phyloP scores from a whole-genome alignment of 2,888 invertebrate species.

The Drosophila niveifrons region DNA sequence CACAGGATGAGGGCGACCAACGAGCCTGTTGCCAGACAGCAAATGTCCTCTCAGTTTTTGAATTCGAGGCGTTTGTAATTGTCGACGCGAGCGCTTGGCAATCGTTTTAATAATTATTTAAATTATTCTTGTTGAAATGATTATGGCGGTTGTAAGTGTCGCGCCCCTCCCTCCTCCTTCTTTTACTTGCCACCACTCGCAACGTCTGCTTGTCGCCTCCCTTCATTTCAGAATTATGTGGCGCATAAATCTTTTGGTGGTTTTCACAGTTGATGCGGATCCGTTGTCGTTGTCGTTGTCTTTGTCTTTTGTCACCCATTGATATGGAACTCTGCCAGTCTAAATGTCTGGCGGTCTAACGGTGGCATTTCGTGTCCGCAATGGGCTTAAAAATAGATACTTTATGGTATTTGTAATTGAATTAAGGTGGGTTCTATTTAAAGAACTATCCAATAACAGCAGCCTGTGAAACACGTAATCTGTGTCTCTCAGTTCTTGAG shows the following conservation, averaged over 20 bases:
- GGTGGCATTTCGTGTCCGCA: neutral
- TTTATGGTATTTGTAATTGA: slow-evolving; percentile 3
- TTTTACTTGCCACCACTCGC: neutral
- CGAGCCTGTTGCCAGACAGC: slow-evolving; percentile 61
- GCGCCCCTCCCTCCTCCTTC: slow-evolving; percentile 41
- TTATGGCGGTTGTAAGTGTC: slow-evolving; percentile 79
- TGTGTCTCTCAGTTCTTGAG: neutral
- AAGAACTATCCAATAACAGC: neutral
- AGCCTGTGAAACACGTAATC: neutral
- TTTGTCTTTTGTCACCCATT: slow-evolving; percentile 10
- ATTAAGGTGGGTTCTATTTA: slow-evolving; percentile 7
- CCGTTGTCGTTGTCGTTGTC: slow-evolving; percentile 21
- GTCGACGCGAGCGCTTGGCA: slow-evolving; percentile 72
- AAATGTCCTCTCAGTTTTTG: slow-evolving; percentile 37
- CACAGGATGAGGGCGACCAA: slow-evolving; percentile 15
- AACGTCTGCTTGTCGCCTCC: slow-evolving; percentile 16
- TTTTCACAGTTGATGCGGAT: slow-evolving; percentile 68
- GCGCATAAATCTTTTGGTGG: slow-evolving; percentile 82
- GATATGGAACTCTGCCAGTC: slow-evolving; percentile 3
- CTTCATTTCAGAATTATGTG: slow-evolving; percentile 66
- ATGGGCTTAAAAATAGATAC: slow-evolving; percentile 23
- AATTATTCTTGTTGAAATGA: slow-evolving; percentile 83
- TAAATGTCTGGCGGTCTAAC: neutral
- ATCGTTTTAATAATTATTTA: slow-evolving; percentile 82
- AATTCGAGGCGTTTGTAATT: slow-evolving; percentile 62